Percentiles rank a stretch among this genome's conserved stretches.
Conservation (phyloP, 2,888 invertebrate genomes). For the Chrysomela aeneicollis region DNA sequence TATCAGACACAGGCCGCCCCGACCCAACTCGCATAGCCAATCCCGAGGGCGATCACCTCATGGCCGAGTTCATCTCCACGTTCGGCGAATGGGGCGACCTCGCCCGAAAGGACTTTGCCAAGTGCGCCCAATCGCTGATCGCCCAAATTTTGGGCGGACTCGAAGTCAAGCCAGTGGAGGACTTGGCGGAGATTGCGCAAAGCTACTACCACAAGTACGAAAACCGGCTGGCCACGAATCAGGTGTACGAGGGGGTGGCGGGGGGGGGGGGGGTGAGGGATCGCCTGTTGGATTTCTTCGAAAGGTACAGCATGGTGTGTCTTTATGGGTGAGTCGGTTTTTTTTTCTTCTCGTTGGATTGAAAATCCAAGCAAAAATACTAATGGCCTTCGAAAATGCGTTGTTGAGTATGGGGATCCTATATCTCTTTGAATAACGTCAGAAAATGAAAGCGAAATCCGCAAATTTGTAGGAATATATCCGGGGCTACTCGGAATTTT, state of each 20-base stretch:
- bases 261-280: conserved; percentile 81
- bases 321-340: conserved; percentile 79
- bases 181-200: conserved; percentile 89
- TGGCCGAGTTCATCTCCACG: conserved; percentile 54
- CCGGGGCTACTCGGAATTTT: no score
- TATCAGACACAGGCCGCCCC: conserved; percentile 59
- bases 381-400: no score
- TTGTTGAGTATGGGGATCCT: no score
- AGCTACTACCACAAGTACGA: conserved; percentile 87
- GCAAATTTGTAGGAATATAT: no score
- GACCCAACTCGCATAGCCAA: conserved; percentile 61
- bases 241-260: conserved; percentile 70
- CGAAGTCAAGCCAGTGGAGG: conserved; percentile 75
- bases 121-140: conserved; percentile 73
- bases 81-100: conserved; percentile 61
- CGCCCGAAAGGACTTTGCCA: conserved; percentile 71
- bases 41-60: conserved; percentile 64
- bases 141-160: conserved; percentile 70
- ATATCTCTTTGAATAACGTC: no score
- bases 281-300: conserved; percentile 88
- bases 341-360: no score
- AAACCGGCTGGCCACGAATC: conserved; percentile 74
- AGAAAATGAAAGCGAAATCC: no score
- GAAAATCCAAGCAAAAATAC: no score
- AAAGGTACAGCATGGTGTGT: conserved; percentile 91